Conservation (phyloP, 2,888 invertebrate species). For the Pherbina coryleti region DNA sequence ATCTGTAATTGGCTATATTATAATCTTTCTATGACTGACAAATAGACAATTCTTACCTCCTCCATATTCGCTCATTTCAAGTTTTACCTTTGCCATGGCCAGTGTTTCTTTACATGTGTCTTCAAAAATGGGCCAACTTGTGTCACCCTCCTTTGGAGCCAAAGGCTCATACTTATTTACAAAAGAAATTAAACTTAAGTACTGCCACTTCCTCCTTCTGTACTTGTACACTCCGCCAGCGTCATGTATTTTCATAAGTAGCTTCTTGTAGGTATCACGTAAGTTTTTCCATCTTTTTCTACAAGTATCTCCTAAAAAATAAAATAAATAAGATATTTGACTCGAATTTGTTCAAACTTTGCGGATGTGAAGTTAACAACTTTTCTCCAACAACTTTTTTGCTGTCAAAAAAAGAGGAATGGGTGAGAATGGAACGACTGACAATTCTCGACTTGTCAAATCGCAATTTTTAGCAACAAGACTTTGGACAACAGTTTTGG, state of each 20-base stretch:
- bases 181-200: constrained; percentile 7
- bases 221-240: constrained; percentile 21
- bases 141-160: neutral
- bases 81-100: too few relatives aligned
- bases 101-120: neutral
- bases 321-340: neutral
- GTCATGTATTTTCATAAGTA: neutral
- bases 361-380: too few relatives aligned
- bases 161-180: constrained; percentile 20
- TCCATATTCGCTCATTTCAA: neutral
- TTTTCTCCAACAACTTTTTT: too few relatives aligned
- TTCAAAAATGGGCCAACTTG: constrained; percentile 12
- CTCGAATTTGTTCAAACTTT: too few relatives aligned
- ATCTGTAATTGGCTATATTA: neutral
- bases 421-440: too few relatives aligned
- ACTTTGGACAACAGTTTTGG: too few relatives aligned
- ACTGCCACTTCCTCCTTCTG: constrained; percentile 13
- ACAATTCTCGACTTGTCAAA: too few relatives aligned
- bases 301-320: neutral
- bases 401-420: too few relatives aligned
- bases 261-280: constrained; percentile 14
- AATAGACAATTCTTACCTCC: neutral
- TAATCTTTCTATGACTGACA: neutral
- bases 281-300: constrained; percentile 8
- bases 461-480: too few relatives aligned